A percentile compares a stretch with the other conserved stretches of the same genome.
phyloP scores from a whole-genome alignment of 2,113 vertebrate genomes.

The Trematomus loennbergii region DNA sequence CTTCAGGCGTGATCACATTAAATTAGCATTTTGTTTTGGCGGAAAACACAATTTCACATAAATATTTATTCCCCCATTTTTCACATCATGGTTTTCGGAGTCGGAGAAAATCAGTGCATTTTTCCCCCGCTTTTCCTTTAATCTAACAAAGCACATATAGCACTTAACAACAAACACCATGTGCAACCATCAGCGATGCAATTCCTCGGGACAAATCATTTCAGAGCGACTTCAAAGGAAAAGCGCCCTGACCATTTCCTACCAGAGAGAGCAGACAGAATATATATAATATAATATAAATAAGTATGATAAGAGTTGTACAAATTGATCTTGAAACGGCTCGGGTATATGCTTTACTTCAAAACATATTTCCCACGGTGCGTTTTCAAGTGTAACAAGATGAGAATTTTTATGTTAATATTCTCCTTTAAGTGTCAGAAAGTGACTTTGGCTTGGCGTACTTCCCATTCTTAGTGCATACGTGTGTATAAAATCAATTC shows the following conservation, averaged over 20 bases:
- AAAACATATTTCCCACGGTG: slow-evolving; percentile 64
- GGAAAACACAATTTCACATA: slow-evolving; percentile 47
- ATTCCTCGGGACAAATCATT: slow-evolving; percentile 74
- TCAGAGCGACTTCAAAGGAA: slow-evolving; percentile 78
- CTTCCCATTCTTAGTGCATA: slow-evolving; percentile 9
- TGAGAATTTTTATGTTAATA: slow-evolving; percentile 71
- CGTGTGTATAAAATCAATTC: slow-evolving; percentile 53
- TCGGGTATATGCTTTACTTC: slow-evolving; percentile 66
- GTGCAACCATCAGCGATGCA: slow-evolving; percentile 62
- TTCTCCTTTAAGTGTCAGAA: slow-evolving; percentile 49
- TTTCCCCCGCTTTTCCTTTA: slow-evolving; percentile 62
- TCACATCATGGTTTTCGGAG: slow-evolving; percentile 45
- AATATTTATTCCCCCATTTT: slow-evolving; percentile 69
- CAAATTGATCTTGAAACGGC: slow-evolving; percentile 73
- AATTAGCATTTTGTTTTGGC: slow-evolving; percentile 71
- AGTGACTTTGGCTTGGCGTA: slow-evolving; percentile 15
- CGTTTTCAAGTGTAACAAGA: slow-evolving; percentile 57
- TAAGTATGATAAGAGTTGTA: slow-evolving; percentile 68
- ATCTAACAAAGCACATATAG: slow-evolving; percentile 66
- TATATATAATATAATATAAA: slow-evolving; percentile 64
- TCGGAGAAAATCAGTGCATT: slow-evolving; percentile 59
- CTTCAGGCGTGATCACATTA: slow-evolving; percentile 43
- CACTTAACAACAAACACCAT: slow-evolving; percentile 63
- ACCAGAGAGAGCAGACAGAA: slow-evolving; percentile 51
- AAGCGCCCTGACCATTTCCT: slow-evolving; percentile 66